phyloP scores from a whole-genome alignment of 2,113 vertebrate species.

The Vulpes lagopus region DNA sequence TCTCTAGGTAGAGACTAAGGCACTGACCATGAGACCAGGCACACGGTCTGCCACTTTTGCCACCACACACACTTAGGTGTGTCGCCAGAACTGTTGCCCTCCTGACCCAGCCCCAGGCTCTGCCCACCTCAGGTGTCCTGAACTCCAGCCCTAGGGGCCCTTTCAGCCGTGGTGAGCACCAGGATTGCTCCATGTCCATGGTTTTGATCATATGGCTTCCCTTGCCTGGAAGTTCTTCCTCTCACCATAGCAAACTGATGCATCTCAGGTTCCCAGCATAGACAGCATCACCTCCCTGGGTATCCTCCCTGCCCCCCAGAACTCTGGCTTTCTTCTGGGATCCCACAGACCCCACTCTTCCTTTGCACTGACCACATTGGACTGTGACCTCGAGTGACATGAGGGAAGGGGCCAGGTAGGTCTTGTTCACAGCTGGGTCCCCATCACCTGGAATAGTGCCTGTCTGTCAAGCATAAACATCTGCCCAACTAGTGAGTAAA shows the following conservation, averaged over 20 bases:
- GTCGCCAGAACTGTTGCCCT: neutral
- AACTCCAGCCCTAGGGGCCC: neutral
- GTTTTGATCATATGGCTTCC: neutral
- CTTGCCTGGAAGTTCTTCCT: neutral
- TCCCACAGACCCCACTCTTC: neutral
- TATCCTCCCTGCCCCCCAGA: neutral
- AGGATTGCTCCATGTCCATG: neutral
- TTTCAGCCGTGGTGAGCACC: neutral
- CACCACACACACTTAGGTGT: neutral
- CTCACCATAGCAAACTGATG: accelerated
- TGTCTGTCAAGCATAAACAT: neutral
- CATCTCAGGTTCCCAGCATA: neutral
- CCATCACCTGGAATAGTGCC: neutral
- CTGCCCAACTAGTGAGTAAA: neutral
- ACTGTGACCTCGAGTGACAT: neutral
- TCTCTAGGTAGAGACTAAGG: neutral
- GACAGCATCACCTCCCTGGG: neutral
- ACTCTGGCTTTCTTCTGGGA: neutral
- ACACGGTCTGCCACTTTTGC: accelerated
- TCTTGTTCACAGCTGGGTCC: neutral
- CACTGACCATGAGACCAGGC: neutral
- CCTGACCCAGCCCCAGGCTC: neutral
- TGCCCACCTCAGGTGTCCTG: neutral
- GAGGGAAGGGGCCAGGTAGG: neutral
- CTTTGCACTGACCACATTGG: neutral